Base-by-base conservation (phyloP, 1,140 invertebrate species). In the Anastrepha ludens region DNA sequence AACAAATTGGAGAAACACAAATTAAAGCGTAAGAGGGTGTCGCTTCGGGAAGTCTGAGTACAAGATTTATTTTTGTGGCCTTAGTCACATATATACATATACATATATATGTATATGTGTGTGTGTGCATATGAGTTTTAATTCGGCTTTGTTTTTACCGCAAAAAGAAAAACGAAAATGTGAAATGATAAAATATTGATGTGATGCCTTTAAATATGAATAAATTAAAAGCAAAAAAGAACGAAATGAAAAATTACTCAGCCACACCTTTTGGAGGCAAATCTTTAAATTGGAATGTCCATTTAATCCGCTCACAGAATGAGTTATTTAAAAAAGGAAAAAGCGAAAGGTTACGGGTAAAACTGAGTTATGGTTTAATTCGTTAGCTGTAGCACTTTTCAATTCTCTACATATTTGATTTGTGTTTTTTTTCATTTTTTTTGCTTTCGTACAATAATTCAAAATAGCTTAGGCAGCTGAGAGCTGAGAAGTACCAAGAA, bases 271-370 rank as follows among this genome's bases (percentile, higher is more conserved):
- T 74, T 17, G 39, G 39, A 6, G 13, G 20, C 44, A 41, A 74
- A 74, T 74, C 47, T 74, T 74, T 74, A n/a, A 74, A 74, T 74
- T 74, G 44, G 70, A 74, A 74, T 74, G 70, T 74, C 70, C 44
- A 50, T 50, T 50, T 74, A 74, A 62, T 62, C 60, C 60, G 60
- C 60, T 62, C 60, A 62, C 8, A 8, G 60, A 9, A 62, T 62
- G 60, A 62, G 60, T 62, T 62, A 62, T 62, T 62, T 62, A 15
- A 62, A 17, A 62, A 62, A 15, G 15, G 15, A 62, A 62, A 5
- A 1, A 62, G n/a, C n/a, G n/a, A 62, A 62, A 55, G 2, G 50
- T 6, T 55, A 8, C 11, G 50, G 50, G 50, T 55, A 55, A 55
- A 55, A 2, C 50, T 55, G 50, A 55, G 2, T 55, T 55, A 55